Conservation (phyloP, 2,113 vertebrate species). For the Tachycineta bicolor region DNA sequence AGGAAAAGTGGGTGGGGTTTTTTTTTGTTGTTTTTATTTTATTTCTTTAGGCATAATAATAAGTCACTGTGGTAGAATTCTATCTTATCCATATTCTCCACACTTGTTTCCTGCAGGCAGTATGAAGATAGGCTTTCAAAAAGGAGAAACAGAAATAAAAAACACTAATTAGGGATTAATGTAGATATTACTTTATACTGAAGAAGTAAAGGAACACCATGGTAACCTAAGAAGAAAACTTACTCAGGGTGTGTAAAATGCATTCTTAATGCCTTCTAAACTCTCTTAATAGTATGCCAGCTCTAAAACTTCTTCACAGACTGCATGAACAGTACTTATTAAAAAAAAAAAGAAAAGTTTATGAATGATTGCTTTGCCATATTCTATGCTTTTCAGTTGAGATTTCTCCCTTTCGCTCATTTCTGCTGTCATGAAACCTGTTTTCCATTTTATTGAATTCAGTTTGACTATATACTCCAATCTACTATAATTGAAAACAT, state of each 20-base stretch:
- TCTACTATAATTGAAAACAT: slow-evolving; percentile 9
- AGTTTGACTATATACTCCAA: slow-evolving; percentile 1
- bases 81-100: not conserved
- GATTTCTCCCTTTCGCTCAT: not conserved
- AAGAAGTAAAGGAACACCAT: not conserved
- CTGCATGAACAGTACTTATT: not conserved
- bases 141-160: not conserved
- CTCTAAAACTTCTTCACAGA: not conserved
- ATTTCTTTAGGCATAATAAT: not conserved
- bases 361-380: not conserved
- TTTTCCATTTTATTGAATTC: slow-evolving; percentile 29
- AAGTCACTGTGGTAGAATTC: not conserved
- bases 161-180: not conserved
- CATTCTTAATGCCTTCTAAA: not conserved
- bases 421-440: not conserved
- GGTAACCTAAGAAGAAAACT: not conserved
- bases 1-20: not conserved
- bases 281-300: not conserved
- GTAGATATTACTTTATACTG: not conserved
- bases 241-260: not conserved
- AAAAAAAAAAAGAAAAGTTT: not conserved
- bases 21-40: not conserved
- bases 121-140: not conserved
- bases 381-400: not conserved
- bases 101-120: not conserved